phyloP scores from a whole-genome alignment of 2,797 vertebrate species.

The Siniperca obscura region DNA sequence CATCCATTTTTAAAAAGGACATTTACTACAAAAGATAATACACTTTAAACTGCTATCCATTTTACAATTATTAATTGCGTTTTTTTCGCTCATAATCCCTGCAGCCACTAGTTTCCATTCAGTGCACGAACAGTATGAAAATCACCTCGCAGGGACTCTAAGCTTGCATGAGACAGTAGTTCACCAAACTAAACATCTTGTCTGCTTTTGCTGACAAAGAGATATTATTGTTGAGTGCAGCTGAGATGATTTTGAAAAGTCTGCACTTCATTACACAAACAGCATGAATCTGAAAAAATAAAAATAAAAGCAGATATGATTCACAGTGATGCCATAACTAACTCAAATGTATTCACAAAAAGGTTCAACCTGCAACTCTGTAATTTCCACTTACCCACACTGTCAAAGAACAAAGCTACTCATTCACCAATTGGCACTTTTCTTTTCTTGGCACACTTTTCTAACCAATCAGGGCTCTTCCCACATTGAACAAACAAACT shows the following conservation, averaged over 20 bases:
- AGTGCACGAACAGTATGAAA: neutral
- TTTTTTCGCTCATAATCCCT: neutral
- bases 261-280: neutral
- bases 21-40: neutral
- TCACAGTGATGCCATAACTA: neutral
- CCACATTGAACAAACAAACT: neutral
- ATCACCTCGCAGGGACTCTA: constrained; percentile 9
- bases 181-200: neutral
- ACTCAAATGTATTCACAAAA: neutral
- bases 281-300: neutral
- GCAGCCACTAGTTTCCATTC: neutral
- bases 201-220: neutral
- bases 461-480: neutral
- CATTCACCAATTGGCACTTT: too few species aligned
- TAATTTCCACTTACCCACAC: neutral
- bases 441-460: neutral
- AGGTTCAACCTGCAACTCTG: neutral
- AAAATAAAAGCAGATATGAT: neutral
- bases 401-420: neutral
- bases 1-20: constrained; percentile 28
- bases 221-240: neutral
- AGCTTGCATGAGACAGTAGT: neutral
- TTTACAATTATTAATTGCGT: neutral
- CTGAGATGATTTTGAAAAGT: constrained; percentile 1
- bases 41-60: neutral